Evolutionary conservation across 2,113 vertebrate species (phyloP).

Genomic region (Ammodytes marinus): DNA sequence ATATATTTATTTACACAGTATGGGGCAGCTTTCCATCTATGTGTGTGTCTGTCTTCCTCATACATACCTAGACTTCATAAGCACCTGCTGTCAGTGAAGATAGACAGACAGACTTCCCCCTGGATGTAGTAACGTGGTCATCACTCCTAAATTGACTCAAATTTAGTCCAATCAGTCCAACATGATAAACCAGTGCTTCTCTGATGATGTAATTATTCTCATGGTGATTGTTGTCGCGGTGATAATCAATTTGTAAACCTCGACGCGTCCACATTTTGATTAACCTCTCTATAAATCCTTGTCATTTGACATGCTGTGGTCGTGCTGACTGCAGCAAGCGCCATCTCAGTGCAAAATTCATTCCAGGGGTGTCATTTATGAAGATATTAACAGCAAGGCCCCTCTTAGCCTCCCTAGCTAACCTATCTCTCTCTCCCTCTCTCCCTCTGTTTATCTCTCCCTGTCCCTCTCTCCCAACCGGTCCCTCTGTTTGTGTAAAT

Average conservation of each 20-base stretch:
- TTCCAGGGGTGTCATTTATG: conserved; percentile 39
- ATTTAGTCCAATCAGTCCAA: neutral
- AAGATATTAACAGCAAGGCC: conserved; percentile 30
- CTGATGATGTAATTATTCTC: neutral
- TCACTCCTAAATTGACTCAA: neutral
- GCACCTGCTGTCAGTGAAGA: neutral
- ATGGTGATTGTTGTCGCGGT: neutral
- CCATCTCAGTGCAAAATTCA: conserved; percentile 56
- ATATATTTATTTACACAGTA: neutral
- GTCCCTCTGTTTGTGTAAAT: conserved; percentile 19
- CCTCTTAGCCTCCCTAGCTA: neutral
- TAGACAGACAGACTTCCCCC: neutral
- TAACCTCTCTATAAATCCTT: neutral
- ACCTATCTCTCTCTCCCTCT: conserved; percentile 6
- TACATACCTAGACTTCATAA: neutral
- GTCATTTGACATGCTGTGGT: neutral
- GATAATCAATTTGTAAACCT: neutral
- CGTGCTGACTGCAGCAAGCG: conserved; percentile 19
- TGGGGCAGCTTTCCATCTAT: neutral
- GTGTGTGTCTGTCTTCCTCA: neutral
- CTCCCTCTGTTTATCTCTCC: neutral
- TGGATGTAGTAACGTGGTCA: neutral
- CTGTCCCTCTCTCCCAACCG: neutral
- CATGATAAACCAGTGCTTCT: neutral
- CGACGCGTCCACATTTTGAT: neutral